Evolutionary conservation across 2,888 invertebrate genomes (phyloP), one percentile per base, ranked within the genome.

Genomic region (Mechanitis messenoides): DNA sequence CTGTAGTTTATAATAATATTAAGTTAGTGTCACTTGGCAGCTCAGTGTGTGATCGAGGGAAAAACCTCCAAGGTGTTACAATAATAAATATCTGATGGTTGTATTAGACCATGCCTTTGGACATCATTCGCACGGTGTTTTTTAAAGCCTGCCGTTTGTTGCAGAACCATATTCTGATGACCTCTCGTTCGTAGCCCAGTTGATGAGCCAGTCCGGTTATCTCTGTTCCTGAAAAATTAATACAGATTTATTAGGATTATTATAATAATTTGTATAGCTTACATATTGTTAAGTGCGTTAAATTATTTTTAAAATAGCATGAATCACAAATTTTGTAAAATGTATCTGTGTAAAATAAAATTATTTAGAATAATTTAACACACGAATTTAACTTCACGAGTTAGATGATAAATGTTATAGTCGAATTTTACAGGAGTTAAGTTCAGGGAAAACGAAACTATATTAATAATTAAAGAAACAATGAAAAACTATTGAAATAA

Each of bases 101-200:
- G 60, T 58, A 58, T 90, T 93, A 94, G 72, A 94, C 94, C 93
- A 94, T 94, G 72, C 95, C 94, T 89, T 95, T 95, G 59, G 95
- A 95, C 96, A 96, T 96, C 96, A 96, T 96, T 75, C 96, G 92
- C 69, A 98, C 97, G n/a, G 98, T 98, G 83, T 98, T 98, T 86
- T 98, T 98, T 71, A 98, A 92, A 1, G 98, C 98, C 87, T 99
- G 98, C 61, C 98, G 93, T 87, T 98, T 98, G 91, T 99, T 99
- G 90, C 98, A 99, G 90, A 99, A 99, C 98, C 99, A 99, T 89
- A 99, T 98, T 84, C 98, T 92, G 77, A 99, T 98, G 59, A 98
- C 98, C 91, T 99, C 98, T 60, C 98, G 92, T 80, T 98, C 98
- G 86, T 98, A 98, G 71, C 98, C 98, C 62, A 99, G 90, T 82